These are phyloP conservation scores for Megaleporinus macrocephalus DNA, from an alignment of 2,113 vertebrate genomes.

Conservation along the genomic window DNA sequence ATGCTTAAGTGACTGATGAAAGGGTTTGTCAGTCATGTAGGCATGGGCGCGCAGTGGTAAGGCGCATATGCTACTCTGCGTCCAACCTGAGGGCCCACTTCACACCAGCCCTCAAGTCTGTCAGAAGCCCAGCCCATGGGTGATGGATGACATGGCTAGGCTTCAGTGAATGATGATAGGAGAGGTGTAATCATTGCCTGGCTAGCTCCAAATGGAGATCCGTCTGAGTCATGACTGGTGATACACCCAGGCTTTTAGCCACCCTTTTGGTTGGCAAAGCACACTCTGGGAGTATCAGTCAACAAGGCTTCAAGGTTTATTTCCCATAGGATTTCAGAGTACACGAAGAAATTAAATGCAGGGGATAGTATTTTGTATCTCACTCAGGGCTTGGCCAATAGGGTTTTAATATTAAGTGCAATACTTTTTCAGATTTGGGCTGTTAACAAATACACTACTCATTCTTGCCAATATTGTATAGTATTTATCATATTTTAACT, in stretches of 20 bases:
- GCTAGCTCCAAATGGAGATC: background rate
- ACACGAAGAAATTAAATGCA: background rate
- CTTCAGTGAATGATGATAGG: constrained; percentile 12
- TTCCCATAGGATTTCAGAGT: background rate
- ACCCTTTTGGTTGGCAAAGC: background rate
- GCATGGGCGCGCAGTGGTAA: constrained; percentile 5
- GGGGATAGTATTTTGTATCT: no score
- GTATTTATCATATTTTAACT: no score
- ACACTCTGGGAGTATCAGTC: background rate
- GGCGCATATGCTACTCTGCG: background rate
- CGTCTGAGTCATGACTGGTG: background rate
- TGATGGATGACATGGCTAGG: constrained; percentile 26
- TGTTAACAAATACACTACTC: no score
- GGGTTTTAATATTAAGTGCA: no score
- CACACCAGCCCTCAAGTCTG: background rate
- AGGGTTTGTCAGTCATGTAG: constrained; percentile 33
- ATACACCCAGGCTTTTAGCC: background rate
- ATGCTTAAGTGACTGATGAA: constrained; percentile 27
- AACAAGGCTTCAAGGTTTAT: background rate
- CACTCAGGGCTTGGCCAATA: no score
- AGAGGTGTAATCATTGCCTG: constrained; percentile 15
- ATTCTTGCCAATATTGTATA: no score
- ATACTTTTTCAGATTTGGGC: no score
- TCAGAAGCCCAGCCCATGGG: constrained; percentile 30
- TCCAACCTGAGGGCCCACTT: constrained; percentile 8